Percentiles rank a stretch among this genome's conserved stretches.
phyloP scores from a whole-genome alignment of 1,140 invertebrate species.

The Eciton burchellii region DNA sequence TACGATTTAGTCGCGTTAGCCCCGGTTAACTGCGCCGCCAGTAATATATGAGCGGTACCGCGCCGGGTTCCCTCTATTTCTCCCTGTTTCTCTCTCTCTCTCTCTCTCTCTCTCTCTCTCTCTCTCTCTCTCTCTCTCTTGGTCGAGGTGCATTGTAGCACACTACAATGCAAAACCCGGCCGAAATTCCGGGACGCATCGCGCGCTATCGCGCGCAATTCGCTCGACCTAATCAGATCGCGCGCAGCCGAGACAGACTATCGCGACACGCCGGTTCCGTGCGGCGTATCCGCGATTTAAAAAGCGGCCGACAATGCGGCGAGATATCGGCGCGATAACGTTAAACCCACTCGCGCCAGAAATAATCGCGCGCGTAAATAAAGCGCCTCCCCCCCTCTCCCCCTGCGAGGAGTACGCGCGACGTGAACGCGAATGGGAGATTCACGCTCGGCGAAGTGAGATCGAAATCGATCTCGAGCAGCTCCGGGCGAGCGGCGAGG shows the following conservation, averaged over 20 bases:
- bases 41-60: slow-evolving; percentile 44
- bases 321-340: neutral
- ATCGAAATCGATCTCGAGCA: too few relatives aligned
- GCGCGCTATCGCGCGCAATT: slow-evolving; percentile 16
- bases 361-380: neutral
- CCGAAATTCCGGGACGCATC: slow-evolving; percentile 43
- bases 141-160: too few relatives aligned
- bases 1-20: slow-evolving; percentile 24
- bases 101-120: neutral
- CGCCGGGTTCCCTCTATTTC: neutral
- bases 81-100: neutral
- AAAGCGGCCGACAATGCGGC: neutral
- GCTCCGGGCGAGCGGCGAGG: too few relatives aligned
- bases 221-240: slow-evolving; percentile 51
- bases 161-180: slow-evolving; percentile 8
- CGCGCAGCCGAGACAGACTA: slow-evolving; percentile 41
- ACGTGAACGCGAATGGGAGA: neutral
- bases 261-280: slow-evolving; percentile 45
- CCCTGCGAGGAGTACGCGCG: too few relatives aligned
- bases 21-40: neutral
- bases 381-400: neutral
- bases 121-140: neutral
- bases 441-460: neutral
- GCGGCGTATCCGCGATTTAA: slow-evolving; percentile 4
- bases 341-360: neutral